Percentiles rank a stretch among this genome's conserved stretches.
Evolutionary conservation across 2,113 vertebrate species (phyloP).

Genomic region (Talpa occidentalis): DNA sequence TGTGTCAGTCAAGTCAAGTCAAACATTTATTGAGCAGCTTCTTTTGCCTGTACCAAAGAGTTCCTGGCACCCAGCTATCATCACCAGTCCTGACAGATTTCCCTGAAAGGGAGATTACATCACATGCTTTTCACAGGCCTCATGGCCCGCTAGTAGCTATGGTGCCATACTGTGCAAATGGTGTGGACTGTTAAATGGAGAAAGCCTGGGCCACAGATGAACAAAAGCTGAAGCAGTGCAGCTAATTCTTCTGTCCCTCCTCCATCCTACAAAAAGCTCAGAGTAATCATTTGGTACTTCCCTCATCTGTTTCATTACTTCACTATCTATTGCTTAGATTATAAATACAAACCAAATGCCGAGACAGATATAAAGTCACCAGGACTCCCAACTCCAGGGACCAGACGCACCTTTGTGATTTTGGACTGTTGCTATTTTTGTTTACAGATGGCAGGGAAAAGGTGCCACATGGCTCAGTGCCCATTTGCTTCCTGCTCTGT

Average conservation of each 20-base stretch:
- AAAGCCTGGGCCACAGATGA: slow-evolving; percentile 24
- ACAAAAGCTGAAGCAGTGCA: not conserved
- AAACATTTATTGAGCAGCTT: slow-evolving; percentile 24
- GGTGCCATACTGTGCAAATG: not conserved
- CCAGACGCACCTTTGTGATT: slow-evolving; percentile 55
- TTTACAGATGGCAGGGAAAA: slow-evolving; percentile 47
- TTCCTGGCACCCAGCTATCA: slow-evolving; percentile 9
- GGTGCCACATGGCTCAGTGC: not conserved
- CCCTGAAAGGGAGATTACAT: not conserved
- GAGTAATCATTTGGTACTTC: slow-evolving; percentile 28
- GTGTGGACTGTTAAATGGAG: not conserved
- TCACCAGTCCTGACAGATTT: slow-evolving; percentile 28
- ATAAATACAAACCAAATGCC: slow-evolving; percentile 57
- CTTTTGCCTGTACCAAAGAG: not conserved
- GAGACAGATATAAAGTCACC: slow-evolving; percentile 39
- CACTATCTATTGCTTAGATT: slow-evolving; percentile 48
- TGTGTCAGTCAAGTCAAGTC: not conserved
- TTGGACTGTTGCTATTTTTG: slow-evolving; percentile 35
- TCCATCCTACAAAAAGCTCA: not conserved
- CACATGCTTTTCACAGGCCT: not conserved
- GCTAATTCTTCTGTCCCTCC: not conserved
- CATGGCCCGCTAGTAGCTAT: not conserved
- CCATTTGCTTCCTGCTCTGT: slow-evolving; percentile 55
- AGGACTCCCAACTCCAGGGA: slow-evolving; percentile 21
- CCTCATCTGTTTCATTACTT: slow-evolving; percentile 52